Conservation (phyloP, 1,140 invertebrate species). For the Brachionus sp. region DNA sequence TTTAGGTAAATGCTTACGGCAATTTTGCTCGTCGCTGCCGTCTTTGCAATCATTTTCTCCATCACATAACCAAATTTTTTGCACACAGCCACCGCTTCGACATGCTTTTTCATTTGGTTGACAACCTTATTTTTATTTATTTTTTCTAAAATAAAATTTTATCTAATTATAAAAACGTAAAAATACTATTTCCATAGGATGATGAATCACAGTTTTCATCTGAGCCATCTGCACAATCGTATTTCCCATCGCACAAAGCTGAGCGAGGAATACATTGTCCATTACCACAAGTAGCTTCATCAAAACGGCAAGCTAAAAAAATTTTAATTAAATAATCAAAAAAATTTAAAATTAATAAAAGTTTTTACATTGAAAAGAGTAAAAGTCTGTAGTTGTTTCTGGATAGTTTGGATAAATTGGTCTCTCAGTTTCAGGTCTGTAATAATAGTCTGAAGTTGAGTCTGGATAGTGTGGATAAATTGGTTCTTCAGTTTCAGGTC, state of each 20-base stretch:
- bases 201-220: conserved; percentile 77
- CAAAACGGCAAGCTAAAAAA: neutral
- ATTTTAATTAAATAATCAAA: neutral
- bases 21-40: conserved; percentile 64
- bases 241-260: conserved; percentile 70
- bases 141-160: neutral
- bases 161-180: neutral
- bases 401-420: no score
- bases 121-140: no score
- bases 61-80: conserved; percentile 87
- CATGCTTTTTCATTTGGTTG: conserved; percentile 39
- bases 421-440: no score
- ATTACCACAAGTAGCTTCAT: conserved; percentile 45
- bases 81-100: conserved; percentile 66
- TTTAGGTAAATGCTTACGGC: conserved; percentile 28
- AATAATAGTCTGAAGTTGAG: no score
- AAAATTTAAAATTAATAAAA: neutral
- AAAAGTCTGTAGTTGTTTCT: neutral
- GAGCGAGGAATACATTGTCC: conserved; percentile 40
- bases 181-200: neutral
- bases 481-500: no score
- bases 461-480: no score
- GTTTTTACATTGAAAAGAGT: neutral
- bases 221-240: conserved; percentile 79
- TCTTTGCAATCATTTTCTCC: conserved; percentile 87